Evolutionary conservation across 2,113 vertebrate genomes (phyloP).

Genomic region (Python bivittatus): DNA sequence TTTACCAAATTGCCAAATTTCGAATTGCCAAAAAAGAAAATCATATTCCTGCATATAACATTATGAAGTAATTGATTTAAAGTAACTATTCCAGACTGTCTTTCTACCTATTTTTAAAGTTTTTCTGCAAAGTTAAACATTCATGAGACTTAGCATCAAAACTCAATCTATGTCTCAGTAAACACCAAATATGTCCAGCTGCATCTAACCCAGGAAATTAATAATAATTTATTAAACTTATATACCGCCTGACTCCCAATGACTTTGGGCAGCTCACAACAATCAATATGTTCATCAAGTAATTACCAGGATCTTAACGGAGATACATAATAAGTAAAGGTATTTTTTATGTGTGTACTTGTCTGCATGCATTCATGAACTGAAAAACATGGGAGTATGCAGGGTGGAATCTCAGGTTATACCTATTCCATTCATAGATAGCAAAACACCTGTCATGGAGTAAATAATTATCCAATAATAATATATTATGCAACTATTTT

Average conservation of each 20-base stretch:
- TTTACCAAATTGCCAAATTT: too few species aligned
- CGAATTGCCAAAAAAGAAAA: not conserved
- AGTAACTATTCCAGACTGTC: not conserved
- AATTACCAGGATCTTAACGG: not conserved
- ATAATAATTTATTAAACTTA: not conserved
- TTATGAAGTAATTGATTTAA: not conserved
- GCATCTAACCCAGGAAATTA: not conserved
- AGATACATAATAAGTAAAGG: not conserved
- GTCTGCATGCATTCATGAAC: not conserved
- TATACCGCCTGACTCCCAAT: not conserved
- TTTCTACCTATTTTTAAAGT: not conserved
- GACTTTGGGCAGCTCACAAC: not conserved
- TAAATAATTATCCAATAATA: not conserved
- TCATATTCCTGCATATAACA: not conserved
- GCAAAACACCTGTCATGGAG: not conserved
- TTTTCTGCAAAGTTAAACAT: not conserved
- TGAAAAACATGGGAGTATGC: not conserved
- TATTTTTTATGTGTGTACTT: not conserved
- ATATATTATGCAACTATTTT: not conserved
- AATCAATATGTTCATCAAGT: not conserved
- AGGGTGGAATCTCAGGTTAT: not conserved
- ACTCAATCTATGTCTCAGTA: not conserved
- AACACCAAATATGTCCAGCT: not conserved
- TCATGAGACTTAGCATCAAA: not conserved
- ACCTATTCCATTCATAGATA: not conserved